phyloP scores from a whole-genome alignment of 2,797 vertebrate genomes.

The Scarus forsteni region DNA sequence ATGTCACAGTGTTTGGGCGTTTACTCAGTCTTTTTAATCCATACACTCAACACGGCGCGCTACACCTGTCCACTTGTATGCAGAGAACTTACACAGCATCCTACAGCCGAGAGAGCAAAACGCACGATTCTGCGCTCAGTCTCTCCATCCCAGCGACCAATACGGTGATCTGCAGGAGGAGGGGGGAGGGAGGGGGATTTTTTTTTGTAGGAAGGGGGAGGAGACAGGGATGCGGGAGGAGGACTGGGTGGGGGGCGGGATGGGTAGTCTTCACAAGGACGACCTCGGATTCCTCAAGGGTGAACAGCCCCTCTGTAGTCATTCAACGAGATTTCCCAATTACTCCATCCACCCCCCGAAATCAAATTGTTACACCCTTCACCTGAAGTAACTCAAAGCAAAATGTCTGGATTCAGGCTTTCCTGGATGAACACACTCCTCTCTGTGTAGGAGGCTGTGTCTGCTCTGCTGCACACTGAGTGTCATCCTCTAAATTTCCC shows the following conservation, averaged over 20 bases:
- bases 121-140: constrained; percentile 64
- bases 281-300: constrained; percentile 82
- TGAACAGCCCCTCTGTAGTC: constrained; percentile 67
- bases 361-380: constrained; percentile 47
- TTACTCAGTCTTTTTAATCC: constrained; percentile 12
- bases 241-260: constrained; percentile 26
- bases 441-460: constrained; percentile 29
- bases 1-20: constrained; percentile 25
- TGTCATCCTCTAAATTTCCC: constrained; percentile 26
- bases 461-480: constrained; percentile 41
- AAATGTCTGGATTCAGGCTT: constrained; percentile 40
- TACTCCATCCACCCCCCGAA: constrained; percentile 15
- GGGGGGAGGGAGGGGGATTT: constrained; percentile 17
- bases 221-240: constrained; percentile 63
- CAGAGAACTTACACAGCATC: constrained; percentile 62
- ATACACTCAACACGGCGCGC: constrained; percentile 42
- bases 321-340: constrained; percentile 68
- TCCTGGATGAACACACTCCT: constrained; percentile 16
- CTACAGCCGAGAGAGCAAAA: constrained; percentile 59
- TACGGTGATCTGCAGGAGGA: constrained; percentile 66
- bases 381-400: constrained; percentile 51
- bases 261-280: constrained; percentile 78
- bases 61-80: constrained; percentile 56
- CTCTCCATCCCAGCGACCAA: constrained; percentile 65
- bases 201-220: constrained; percentile 62